phyloP scores from a whole-genome alignment of 2,797 vertebrate genomes.

The Chrosomus eos region DNA sequence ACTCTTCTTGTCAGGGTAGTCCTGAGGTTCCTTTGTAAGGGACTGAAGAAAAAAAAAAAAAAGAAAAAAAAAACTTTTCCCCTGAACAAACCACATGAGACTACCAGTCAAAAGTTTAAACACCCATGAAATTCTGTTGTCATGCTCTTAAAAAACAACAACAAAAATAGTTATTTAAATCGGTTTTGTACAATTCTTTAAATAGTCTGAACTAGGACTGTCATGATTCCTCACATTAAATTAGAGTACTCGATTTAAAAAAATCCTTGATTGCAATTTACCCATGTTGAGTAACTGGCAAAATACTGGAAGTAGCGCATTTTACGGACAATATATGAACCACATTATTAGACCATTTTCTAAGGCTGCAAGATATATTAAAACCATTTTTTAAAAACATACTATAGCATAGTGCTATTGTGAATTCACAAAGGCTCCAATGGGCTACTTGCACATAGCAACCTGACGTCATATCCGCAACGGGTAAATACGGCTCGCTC shows the following conservation, averaged over 20 bases:
- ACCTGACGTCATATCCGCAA: no score
- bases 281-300: not conserved
- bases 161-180: not conserved
- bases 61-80: not conserved
- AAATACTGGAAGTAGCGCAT: not conserved
- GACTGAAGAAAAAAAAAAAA: conserved; percentile 74
- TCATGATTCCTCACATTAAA: no score
- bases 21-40: conserved; percentile 95
- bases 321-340: not conserved
- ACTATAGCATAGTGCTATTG: not conserved
- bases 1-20: conserved; percentile 96
- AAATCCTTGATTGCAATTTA: not conserved
- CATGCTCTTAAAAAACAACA: not conserved
- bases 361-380: not conserved
- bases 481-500: no score
- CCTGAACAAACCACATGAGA: not conserved
- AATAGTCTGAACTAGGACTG: not conserved
- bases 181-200: not conserved
- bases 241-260: not conserved
- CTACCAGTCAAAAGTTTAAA: not conserved
- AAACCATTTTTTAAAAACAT: not conserved
- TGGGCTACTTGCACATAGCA: no score
- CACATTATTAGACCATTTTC: no score
- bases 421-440: not conserved
- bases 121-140: not conserved